Percentiles rank a stretch among this genome's conserved stretches.
Evolutionary conservation across 2,797 vertebrate species (phyloP).

Genomic region (Mus caroli): DNA sequence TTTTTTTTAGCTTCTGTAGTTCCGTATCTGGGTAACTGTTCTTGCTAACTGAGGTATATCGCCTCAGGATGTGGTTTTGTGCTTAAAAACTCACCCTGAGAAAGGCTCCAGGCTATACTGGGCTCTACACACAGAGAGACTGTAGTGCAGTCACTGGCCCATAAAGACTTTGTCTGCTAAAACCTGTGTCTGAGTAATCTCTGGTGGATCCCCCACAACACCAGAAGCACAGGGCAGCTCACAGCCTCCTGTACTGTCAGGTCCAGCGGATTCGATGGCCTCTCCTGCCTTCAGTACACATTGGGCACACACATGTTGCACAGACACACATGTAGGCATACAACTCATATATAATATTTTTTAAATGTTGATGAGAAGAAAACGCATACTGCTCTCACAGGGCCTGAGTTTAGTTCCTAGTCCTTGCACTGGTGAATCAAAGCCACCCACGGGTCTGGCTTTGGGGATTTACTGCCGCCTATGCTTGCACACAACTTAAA

Average conservation of each 20-base stretch:
- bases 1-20: background rate
- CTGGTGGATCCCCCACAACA: background rate
- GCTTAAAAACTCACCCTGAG: background rate
- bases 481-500: too few species aligned
- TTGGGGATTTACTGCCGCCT: too few species aligned
- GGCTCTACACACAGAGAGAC: background rate
- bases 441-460: too few species aligned
- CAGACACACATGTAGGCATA: background rate
- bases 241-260: background rate
- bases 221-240: background rate
- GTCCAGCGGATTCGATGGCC: background rate
- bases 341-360: background rate
- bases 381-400: too few species aligned
- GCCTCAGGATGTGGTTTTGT: background rate
- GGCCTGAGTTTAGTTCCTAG: too few species aligned
- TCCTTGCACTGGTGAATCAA: too few species aligned
- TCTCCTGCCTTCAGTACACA: fast-evolving
- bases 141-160: background rate
- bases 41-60: background rate
- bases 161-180: background rate
- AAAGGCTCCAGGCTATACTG: background rate
- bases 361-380: too few species aligned
- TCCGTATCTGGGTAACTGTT: background rate
- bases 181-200: background rate
- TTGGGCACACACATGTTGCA: too few species aligned